Conservation (phyloP, 1,140 invertebrate genomes). For the Drosophila nannoptera region DNA sequence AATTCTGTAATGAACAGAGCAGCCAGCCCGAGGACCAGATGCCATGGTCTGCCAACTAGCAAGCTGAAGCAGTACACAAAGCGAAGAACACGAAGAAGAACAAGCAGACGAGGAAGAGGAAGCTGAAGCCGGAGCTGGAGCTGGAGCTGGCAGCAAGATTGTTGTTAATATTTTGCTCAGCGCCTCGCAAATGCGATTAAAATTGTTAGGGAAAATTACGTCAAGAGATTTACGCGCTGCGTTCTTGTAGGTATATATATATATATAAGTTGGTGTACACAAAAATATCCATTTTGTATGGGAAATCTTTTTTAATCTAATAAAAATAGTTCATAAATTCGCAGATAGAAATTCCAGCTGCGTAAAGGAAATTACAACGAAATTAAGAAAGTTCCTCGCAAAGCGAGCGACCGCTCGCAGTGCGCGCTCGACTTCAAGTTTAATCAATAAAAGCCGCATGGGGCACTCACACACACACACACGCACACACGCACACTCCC, state of each 20-base stretch:
- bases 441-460: constrained; percentile 74
- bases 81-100: neutral
- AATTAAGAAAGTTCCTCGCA: constrained; percentile 68
- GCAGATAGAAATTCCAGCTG: constrained; percentile 76
- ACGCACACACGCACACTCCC: constrained; percentile 1
- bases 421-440: constrained; percentile 69
- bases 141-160: constrained; percentile 38
- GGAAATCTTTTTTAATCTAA: constrained; percentile 68
- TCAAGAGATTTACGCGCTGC: constrained; percentile 45
- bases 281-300: neutral
- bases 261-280: neutral
- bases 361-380: constrained; percentile 74
- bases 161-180: constrained; percentile 70
- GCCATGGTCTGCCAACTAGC: neutral
- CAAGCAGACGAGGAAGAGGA: neutral
- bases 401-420: constrained; percentile 41
- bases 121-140: neutral
- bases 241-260: constrained; percentile 18
- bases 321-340: constrained; percentile 78
- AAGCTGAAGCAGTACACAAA: too few relatives aligned
- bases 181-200: constrained; percentile 69
- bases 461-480: constrained; percentile 12
- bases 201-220: constrained; percentile 75
- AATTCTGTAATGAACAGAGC: constrained; percentile 72
- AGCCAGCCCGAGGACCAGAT: constrained; percentile 4